These are phyloP conservation scores for Dinocampus coccinellae DNA, from an alignment of 2,888 invertebrate genomes.

Conservation along the genomic window DNA sequence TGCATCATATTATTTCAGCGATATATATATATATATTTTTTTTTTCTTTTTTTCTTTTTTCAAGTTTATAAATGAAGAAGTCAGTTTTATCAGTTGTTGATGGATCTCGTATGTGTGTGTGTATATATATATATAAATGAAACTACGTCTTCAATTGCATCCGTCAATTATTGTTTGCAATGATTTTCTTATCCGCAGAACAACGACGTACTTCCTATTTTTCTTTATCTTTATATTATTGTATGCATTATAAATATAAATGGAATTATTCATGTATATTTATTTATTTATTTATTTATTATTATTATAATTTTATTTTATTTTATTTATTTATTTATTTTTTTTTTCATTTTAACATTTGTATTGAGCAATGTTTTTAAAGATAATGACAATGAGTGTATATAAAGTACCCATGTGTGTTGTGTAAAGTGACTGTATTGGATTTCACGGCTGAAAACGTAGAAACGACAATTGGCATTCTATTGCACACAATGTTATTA, in stretches of 20 bases:
- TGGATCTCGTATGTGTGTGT: constrained; percentile 23
- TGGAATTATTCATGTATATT: background rate
- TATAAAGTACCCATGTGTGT: constrained; percentile 18
- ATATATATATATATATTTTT: no score
- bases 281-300: background rate
- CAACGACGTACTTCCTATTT: constrained; percentile 14
- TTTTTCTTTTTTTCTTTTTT: no score
- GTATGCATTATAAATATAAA: constrained; percentile 3
- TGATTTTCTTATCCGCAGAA: constrained; percentile 22
- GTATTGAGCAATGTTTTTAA: background rate
- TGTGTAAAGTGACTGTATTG: constrained; percentile 2
- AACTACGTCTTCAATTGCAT: constrained; percentile 20
- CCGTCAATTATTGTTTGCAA: constrained; percentile 30
- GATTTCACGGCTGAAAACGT: background rate
- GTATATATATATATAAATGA: background rate
- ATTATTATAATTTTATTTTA: no score
- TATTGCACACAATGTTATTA: constrained; percentile 9
- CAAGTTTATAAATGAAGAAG: no score
- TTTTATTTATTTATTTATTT: no score
- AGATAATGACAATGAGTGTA: background rate
- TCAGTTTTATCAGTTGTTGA: constrained; percentile 11
- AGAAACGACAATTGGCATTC: background rate
- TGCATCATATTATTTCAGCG: no score
- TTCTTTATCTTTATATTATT: constrained; percentile 3
- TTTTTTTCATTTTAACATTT: no score